Evolutionary conservation across 2,797 vertebrate species (phyloP).

Genomic region (Phataginus tetradactyla): DNA sequence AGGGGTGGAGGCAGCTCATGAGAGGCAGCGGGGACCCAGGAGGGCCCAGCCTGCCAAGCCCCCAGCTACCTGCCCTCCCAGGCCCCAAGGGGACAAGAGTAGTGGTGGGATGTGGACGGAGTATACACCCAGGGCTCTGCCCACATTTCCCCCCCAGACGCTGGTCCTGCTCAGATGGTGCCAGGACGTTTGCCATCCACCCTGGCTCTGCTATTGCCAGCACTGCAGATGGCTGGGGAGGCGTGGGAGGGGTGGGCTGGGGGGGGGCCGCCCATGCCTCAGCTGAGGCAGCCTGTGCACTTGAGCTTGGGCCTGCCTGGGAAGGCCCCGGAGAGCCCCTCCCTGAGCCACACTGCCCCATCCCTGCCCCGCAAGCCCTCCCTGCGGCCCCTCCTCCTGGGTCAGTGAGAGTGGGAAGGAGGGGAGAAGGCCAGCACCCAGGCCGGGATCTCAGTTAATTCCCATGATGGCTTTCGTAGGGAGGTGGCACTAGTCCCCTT

Average conservation of each 20-base stretch:
- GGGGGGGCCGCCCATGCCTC: neutral
- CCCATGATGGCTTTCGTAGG: too few relatives aligned
- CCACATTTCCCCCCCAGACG: neutral
- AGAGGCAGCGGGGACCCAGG: neutral
- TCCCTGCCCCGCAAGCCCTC: neutral
- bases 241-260: neutral
- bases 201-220: conserved; percentile 22
- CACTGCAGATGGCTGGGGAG: conserved; percentile 58
- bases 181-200: neutral
- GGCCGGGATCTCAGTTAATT: neutral
- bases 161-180: conserved; percentile 46
- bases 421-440: neutral
- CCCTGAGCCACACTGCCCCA: fast-evolving
- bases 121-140: neutral
- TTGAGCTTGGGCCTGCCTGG: neutral
- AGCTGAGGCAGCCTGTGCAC: neutral
- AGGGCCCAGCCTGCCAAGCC: neutral
- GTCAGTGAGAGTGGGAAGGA: neutral
- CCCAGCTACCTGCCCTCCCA: neutral
- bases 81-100: neutral
- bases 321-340: neutral
- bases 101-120: fast-evolving
- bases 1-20: neutral
- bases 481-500: neutral
- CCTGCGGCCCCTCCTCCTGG: fast-evolving